Evolutionary conservation across 92 coral and sea anemone species (phyloP).

Genomic region (Actinernus sp.): DNA sequence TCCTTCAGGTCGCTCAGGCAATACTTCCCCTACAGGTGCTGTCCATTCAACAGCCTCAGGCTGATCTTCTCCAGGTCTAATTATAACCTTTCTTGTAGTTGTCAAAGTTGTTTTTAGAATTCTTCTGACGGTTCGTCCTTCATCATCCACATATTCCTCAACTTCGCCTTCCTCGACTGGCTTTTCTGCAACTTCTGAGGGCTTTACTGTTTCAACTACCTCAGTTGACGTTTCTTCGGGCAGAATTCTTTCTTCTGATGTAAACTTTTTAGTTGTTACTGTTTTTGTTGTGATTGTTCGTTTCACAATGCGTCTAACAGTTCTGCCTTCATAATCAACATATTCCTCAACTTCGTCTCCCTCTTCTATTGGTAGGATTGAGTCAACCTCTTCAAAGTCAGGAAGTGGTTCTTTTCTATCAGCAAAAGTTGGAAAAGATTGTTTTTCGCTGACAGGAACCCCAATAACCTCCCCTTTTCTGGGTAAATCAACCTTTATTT

Average conservation of each 20-base stretch:
- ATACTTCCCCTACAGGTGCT: slow-evolving; percentile 5
- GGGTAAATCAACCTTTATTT: background rate
- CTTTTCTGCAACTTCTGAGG: slow-evolving; percentile 1
- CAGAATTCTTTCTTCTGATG: background rate
- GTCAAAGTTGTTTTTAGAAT: slow-evolving; percentile 39
- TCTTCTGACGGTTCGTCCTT: slow-evolving; percentile 48
- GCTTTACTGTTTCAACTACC: background rate
- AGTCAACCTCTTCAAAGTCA: background rate
- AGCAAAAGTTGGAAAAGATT: background rate
- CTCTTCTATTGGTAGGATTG: background rate
- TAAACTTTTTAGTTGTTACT: background rate
- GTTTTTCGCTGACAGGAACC: background rate
- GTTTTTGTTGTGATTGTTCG: slow-evolving; percentile 31
- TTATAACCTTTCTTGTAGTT: background rate
- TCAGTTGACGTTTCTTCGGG: background rate
- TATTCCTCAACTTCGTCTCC: slow-evolving; percentile 15
- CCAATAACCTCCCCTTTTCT: background rate
- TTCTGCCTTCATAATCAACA: slow-evolving; percentile 75
- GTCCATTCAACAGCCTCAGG: background rate
- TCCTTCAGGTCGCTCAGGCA: slow-evolving; percentile 28
- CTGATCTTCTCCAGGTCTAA: slow-evolving; percentile 14
- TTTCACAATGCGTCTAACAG: slow-evolving; percentile 66
- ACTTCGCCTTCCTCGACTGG: slow-evolving; percentile 9
- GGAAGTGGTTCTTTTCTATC: background rate
- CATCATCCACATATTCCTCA: slow-evolving; percentile 54